These are phyloP conservation scores for Leptopilina boulardi DNA, from an alignment of 1,140 invertebrate genomes.

Conservation along the genomic window DNA sequence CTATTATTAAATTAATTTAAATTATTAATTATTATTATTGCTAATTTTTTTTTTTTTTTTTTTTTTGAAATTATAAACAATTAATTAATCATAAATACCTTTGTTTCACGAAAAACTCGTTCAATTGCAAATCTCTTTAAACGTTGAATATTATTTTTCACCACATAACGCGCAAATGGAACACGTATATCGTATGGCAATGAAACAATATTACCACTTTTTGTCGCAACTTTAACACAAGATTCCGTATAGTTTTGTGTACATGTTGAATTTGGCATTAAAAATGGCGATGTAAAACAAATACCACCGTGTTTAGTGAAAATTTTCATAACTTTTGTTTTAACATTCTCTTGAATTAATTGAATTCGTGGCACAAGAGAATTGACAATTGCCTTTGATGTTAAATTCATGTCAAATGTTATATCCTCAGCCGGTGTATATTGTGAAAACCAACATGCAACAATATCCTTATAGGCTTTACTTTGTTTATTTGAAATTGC, in stretches of 20 bases:
- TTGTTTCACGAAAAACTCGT: constrained; percentile 90
- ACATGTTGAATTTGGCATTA: constrained; percentile 82
- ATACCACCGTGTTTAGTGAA: constrained; percentile 88
- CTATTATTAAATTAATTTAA: too few relatives aligned
- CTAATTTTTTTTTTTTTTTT: constrained; percentile 2
- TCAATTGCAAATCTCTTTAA: constrained; percentile 91
- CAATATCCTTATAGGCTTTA: constrained; percentile 87
- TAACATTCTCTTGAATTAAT: constrained; percentile 64
- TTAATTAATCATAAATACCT: too few relatives aligned
- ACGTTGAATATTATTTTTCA: constrained; percentile 85
- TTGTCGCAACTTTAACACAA: constrained; percentile 89
- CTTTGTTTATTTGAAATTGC: constrained; percentile 87
- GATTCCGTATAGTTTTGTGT: constrained; percentile 79
- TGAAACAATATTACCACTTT: constrained; percentile 86
- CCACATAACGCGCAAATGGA: constrained; percentile 89
- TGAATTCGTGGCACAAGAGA: constrained; percentile 51
- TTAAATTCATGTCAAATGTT: constrained; percentile 84
- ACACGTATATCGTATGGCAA: constrained; percentile 87
- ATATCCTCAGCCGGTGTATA: constrained; percentile 82
- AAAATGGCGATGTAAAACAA: constrained; percentile 83
- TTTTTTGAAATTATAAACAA: too few relatives aligned
- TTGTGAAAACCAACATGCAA: constrained; percentile 83
- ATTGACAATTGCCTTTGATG: constrained; percentile 66
- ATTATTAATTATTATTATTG: background rate
- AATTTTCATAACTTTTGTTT: constrained; percentile 78